Evolutionary conservation across 2,888 invertebrate genomes (phyloP), one percentile per base, ranked within the genome.

Genomic region (Agrotis exclamationis): DNA sequence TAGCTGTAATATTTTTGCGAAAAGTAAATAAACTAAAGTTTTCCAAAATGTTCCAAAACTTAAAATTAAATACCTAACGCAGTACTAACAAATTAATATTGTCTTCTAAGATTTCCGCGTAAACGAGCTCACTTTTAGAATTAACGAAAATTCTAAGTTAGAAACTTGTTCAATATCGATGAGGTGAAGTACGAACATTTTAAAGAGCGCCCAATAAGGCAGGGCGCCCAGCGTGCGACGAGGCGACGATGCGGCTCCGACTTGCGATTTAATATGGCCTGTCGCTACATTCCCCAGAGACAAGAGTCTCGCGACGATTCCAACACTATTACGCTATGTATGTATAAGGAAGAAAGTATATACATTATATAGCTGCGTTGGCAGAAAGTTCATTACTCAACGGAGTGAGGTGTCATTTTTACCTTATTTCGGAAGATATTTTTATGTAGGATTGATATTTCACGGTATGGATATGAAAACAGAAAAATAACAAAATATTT

Each of bases 81-180:
- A 44, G 20, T 51, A n/a, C 22, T 24, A 62, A 44, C 33, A 18
- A 62, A 51, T 22, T 50, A 74, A 50, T 9, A 48, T 20, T 59
- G 28, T 22, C 24, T 57, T 63, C 50, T 45, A 71, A 72, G 63
- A 76, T 79, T 76, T 64, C 53, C 50, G 6, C 48, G 47, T 72
- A 64, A 66, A 70, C 70, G 78, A 82, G 66, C 54, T 59, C 74
- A 77, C 63, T 72, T 70, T 82, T 59, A 63, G 63, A 74, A 74
- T 81, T 70, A 87, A 84, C 68, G 76, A 73, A 73, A 67, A 57
- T 60, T 80, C 63, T 72, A 65, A 70, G 74, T 73, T 65, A 7
- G 68, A 86, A 90, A 90, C 86, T 90, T 88, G 77, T 86, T 83
- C 86, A 89, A 90, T 89, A 90, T 83, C 81, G 78, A 78, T 79